phyloP scores from a whole-genome alignment of 2,888 invertebrate genomes.

The Erebia palarica region DNA sequence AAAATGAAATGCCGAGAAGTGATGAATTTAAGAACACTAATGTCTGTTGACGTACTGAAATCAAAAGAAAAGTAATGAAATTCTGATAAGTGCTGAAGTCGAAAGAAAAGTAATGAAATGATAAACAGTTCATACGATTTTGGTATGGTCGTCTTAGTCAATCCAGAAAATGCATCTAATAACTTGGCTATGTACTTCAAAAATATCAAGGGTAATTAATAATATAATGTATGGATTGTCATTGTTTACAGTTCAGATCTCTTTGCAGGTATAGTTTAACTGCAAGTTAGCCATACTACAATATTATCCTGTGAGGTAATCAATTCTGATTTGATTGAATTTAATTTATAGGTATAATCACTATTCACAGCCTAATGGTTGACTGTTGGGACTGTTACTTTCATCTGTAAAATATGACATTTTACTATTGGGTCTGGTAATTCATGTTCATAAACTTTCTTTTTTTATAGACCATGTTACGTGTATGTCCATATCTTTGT shows the following conservation, averaged over 20 bases:
- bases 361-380: neutral
- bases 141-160: neutral
- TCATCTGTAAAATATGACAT: neutral
- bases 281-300: neutral
- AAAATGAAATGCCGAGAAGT: neutral
- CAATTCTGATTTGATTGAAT: neutral
- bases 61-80: neutral
- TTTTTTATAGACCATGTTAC: slow-evolving; percentile 16
- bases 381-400: neutral
- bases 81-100: neutral
- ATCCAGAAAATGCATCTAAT: neutral
- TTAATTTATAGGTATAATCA: neutral
- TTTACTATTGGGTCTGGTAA: neutral
- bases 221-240: neutral
- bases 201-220: neutral
- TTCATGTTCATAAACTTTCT: slow-evolving; percentile 9
- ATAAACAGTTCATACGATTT: neutral
- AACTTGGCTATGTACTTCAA: neutral
- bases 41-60: neutral
- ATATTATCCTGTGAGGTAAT: neutral
- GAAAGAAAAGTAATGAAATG: neutral
- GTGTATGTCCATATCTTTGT: slow-evolving; percentile 11
- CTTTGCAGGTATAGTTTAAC: neutral
- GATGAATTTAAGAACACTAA: slow-evolving; percentile 14
- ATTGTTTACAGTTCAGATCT: neutral